A percentile compares a stretch with the other conserved stretches of the same genome.
Conservation (phyloP, 2,797 vertebrate genomes). For the Balearica regulorum region DNA sequence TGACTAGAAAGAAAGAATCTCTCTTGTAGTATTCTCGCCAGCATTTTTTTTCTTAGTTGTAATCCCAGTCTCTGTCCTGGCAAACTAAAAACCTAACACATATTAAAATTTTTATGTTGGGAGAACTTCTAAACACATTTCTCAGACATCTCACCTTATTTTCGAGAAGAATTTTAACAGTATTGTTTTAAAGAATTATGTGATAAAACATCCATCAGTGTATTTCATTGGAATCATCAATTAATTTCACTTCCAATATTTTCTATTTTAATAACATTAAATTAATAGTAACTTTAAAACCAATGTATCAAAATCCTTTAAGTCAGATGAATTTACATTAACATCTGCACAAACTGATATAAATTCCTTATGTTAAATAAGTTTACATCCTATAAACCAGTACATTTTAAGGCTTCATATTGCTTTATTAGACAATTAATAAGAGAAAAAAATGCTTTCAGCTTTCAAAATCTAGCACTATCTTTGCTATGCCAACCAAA, state of each 20-base stretch:
- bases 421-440: neutral
- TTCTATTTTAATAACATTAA: neutral
- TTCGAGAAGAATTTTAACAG: neutral
- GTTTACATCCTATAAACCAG: neutral
- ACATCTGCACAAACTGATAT: neutral
- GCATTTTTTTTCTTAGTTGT: neutral
- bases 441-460: neutral
- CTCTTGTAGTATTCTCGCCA: neutral
- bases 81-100: neutral
- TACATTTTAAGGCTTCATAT: neutral
- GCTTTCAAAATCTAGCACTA: neutral
- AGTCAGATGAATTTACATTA: neutral
- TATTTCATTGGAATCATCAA: neutral
- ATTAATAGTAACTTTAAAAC: neutral
- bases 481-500: neutral
- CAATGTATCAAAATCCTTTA: neutral
- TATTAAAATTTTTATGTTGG: neutral
- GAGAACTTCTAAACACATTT: neutral
- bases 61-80: neutral
- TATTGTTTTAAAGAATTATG: neutral
- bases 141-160: rapidly evolving
- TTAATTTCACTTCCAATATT: neutral
- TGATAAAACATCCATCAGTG: neutral
- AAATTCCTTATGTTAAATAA: neutral
- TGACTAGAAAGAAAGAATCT: neutral